Evolutionary conservation across 2,888 invertebrate species (phyloP), one percentile per base, ranked within the genome.

Genomic region (Coleophora deauratella): DNA sequence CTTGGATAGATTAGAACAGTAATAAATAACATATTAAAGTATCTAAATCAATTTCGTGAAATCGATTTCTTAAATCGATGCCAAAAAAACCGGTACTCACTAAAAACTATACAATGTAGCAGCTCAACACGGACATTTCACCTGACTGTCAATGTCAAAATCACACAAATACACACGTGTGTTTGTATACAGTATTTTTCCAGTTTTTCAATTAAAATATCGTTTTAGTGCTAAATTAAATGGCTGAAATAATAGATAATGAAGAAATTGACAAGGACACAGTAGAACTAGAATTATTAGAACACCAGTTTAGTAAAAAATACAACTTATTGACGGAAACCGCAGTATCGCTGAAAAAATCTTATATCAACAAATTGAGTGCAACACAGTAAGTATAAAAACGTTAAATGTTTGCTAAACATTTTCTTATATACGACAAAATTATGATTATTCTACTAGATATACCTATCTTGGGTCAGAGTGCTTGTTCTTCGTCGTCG

Each of bases 301-400:
- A 74, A 27, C 51, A 72, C 49, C 60, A 67, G 21, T 84, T 85
- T 55, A 59, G 48, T 35, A 69, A 70, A 46, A 71, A 72, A 51
- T 78, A 72, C 47, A 61, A 56, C 15, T 57, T 85, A 44, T 35
- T 77, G 3, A 52, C 73, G 30, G 90, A 91, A 70, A 86, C 84
- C 37, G 73, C 81, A 0, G 78, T 89, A 28, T 81, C 88, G 0
- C 52, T 82, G 0, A 79, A 87, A 27, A 85, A 88, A 44, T 85
- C 87, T 2, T 93, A 91, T 56, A 77, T 92, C 38, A 82, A 91
- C 35, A 86, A 87, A 70, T 77, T 43, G 13, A 37, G 27, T 36
- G 35, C 38, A 1, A 43, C 37, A 10, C 12, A 35, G 42, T 45
- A 42, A 42, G 42, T 36, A 28, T 9, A 9, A 14, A 13, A 3